Evolutionary conservation across 2,888 invertebrate species (phyloP).

Genomic region (Drosophila falleni): DNA sequence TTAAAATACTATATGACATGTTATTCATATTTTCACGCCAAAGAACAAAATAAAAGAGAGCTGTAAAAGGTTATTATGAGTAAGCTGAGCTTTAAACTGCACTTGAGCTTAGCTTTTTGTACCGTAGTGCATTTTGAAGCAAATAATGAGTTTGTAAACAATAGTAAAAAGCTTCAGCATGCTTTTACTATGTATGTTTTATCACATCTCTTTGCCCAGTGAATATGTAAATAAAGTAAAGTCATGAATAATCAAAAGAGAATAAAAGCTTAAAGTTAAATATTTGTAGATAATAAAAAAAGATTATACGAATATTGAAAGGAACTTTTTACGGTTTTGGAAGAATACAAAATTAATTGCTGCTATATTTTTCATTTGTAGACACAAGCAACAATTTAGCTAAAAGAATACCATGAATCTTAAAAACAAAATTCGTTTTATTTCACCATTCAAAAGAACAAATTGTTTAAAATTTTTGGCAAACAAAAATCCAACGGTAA

Average conservation of each 20-base stretch:
- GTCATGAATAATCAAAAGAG: slow-evolving; percentile 9
- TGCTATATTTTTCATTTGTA: slow-evolving; percentile 59
- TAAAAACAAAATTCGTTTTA: slow-evolving; percentile 29
- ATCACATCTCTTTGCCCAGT: slow-evolving; percentile 1
- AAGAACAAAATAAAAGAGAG: slow-evolving; percentile 6
- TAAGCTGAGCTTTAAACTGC: slow-evolving; percentile 45
- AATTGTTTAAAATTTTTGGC: slow-evolving; percentile 76
- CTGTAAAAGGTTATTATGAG: slow-evolving; percentile 5
- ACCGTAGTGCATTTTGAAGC: slow-evolving; percentile 47
- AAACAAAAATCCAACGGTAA: slow-evolving; percentile 83
- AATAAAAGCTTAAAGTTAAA: slow-evolving; percentile 5
- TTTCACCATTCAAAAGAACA: slow-evolving; percentile 40
- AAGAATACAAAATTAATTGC: slow-evolving; percentile 69
- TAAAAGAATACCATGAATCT: slow-evolving; percentile 26
- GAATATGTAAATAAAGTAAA: slow-evolving; percentile 47
- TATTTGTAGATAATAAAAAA: slow-evolving; percentile 1
- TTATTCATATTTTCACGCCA: slow-evolving; percentile 1
- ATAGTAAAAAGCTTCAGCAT: slow-evolving; percentile 10
- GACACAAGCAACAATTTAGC: slow-evolving; percentile 33
- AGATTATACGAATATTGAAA: slow-evolving; percentile 59
- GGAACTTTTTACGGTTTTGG: slow-evolving; percentile 81
- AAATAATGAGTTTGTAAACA: slow-evolving; percentile 15
- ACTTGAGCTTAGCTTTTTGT: slow-evolving; percentile 68
- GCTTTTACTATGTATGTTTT: slow-evolving; percentile 1
- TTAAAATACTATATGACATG: slow-evolving; percentile 8